Conservation (phyloP, 2,113 vertebrate species). For the Corythoichthys haematopterus region DNA sequence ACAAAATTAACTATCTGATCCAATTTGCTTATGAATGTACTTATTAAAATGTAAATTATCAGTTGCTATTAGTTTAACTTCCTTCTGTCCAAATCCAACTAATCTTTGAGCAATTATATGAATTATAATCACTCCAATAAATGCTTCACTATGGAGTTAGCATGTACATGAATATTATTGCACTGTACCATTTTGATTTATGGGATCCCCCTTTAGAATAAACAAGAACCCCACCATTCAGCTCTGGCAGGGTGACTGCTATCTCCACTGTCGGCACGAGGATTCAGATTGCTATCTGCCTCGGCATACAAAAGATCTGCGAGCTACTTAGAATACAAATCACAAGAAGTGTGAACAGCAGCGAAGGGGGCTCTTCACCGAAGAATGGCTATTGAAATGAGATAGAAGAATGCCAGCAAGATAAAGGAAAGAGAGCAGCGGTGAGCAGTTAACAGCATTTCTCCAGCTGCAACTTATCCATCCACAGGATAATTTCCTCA, state of each 20-base stretch:
- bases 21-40: too few relatives aligned
- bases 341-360: conserved; percentile 59
- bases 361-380: conserved; percentile 37
- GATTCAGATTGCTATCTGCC: conserved; percentile 45
- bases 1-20: too few relatives aligned
- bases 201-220: conserved; percentile 27
- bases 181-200: conserved; percentile 19
- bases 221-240: conserved; percentile 12
- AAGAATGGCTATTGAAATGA: conserved; percentile 70
- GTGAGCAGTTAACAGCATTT: conserved; percentile 43
- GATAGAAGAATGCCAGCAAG: conserved; percentile 60
- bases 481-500: conserved; percentile 33
- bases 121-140: conserved; percentile 1
- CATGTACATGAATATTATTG: conserved; percentile 17
- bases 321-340: conserved; percentile 69
- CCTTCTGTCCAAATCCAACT: neutral
- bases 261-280: conserved; percentile 35
- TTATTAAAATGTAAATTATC: too few relatives aligned
- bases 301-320: conserved; percentile 58
- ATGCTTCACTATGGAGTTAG: neutral
- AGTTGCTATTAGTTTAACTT: too few relatives aligned
- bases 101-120: neutral
- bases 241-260: conserved; percentile 36
- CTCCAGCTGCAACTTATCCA: conserved; percentile 57
- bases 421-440: conserved; percentile 56